A percentile compares a stretch with the other conserved stretches of the same genome.
These are phyloP conservation scores for Trichogramma pretiosum DNA, from an alignment of 1,140 invertebrate species.

Conservation along the genomic window DNA sequence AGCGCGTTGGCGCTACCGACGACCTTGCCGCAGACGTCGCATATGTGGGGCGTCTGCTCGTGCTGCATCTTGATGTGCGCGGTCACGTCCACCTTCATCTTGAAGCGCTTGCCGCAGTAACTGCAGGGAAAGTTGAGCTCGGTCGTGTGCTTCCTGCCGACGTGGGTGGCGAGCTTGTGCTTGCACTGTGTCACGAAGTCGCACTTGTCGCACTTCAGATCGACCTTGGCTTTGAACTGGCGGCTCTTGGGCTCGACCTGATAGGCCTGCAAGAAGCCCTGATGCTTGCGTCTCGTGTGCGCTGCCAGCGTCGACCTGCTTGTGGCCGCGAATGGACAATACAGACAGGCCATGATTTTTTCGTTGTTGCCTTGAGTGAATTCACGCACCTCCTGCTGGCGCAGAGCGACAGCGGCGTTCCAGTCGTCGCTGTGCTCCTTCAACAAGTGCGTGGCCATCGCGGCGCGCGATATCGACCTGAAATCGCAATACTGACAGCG, in stretches of 20 bases:
- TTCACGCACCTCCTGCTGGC: not conserved
- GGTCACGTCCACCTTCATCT: slow-evolving; percentile 38
- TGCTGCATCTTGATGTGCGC: slow-evolving; percentile 41
- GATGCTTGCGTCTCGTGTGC: slow-evolving; percentile 3
- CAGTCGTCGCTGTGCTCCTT: not conserved
- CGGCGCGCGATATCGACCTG: not conserved
- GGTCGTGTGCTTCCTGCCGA: slow-evolving; percentile 33
- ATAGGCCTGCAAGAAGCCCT: too few relatives aligned
- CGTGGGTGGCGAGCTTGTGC: slow-evolving; percentile 49
- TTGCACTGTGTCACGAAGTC: slow-evolving; percentile 41
- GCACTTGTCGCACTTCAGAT: slow-evolving; percentile 24
- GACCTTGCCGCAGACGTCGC: slow-evolving; percentile 45
- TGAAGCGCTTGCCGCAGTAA: slow-evolving; percentile 50
- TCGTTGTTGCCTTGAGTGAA: too few relatives aligned
- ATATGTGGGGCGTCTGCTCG: slow-evolving; percentile 41
- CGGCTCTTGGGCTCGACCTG: slow-evolving; percentile 17
- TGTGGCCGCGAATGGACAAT: not conserved
- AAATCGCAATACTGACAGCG: slow-evolving; percentile 9
- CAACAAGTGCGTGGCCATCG: not conserved
- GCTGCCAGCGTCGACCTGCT: not conserved
- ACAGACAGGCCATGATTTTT: not conserved
- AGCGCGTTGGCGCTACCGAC: slow-evolving; percentile 30
- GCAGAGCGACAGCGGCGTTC: not conserved
- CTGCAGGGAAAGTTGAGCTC: slow-evolving; percentile 31
- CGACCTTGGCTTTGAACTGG: not conserved